A percentile compares a stretch with the other conserved stretches of the same genome.
These are phyloP conservation scores for Drosophila eohydei DNA, from an alignment of 2,888 invertebrate species.

Conservation along the genomic window DNA sequence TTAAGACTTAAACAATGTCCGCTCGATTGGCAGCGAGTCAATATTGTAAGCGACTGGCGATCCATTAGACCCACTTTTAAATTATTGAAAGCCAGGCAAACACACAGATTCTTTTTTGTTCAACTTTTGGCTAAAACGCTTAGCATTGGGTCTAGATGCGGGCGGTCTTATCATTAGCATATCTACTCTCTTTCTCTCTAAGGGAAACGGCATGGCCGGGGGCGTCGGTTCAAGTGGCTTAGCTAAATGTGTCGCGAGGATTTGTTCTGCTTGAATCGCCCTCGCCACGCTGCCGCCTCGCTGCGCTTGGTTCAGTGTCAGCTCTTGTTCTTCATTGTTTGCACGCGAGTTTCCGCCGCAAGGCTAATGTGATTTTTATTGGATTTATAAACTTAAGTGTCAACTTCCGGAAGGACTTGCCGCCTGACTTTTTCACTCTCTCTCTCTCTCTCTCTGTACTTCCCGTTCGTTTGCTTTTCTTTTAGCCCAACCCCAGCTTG, in stretches of 20 bases:
- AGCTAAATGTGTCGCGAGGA: conserved; percentile 64
- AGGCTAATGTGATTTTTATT: conserved; percentile 80
- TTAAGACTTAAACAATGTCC: conserved; percentile 22
- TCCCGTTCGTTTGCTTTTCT: conserved; percentile 4
- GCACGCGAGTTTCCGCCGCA: conserved; percentile 65
- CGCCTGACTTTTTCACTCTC: conserved; percentile 24
- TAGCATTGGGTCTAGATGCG: conserved; percentile 9
- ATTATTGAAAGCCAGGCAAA: conserved; percentile 48
- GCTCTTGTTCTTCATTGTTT: conserved; percentile 60
- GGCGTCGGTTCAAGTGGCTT: conserved; percentile 50
- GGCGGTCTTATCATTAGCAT: conserved; percentile 64
- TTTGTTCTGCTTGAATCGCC: conserved; percentile 21
- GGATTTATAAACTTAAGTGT: conserved; percentile 77
- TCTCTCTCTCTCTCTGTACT: neutral
- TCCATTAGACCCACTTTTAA: conserved; percentile 44
- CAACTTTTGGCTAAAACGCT: conserved; percentile 31
- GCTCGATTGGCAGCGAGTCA: conserved; percentile 42
- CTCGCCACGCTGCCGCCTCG: neutral
- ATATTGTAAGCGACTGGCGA: conserved; percentile 35
- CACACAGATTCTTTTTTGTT: neutral
- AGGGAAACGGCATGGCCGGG: conserved; percentile 6
- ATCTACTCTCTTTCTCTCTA: conserved; percentile 26
- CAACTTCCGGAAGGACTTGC: conserved; percentile 63
- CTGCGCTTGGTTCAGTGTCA: conserved; percentile 46
- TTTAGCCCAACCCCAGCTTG: conserved; percentile 12